Evolutionary conservation across 2,113 vertebrate species (phyloP).

Genomic region (Corythornis cristatus): DNA sequence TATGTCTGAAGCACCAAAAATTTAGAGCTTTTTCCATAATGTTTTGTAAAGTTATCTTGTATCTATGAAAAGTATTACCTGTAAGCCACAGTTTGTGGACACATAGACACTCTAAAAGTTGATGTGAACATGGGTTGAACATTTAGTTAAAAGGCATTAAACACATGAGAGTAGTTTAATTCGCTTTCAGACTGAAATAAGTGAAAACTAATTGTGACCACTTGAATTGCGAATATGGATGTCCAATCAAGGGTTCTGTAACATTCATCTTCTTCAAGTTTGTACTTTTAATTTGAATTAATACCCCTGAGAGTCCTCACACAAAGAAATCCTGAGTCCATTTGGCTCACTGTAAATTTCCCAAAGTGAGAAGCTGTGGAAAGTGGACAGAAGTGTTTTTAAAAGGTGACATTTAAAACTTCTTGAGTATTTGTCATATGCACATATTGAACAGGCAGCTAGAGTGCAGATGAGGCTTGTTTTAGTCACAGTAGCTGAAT

Average conservation of each 20-base stretch:
- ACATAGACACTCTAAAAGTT: not conserved
- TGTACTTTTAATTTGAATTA: not conserved
- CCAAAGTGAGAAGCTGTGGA: not conserved
- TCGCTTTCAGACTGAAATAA: not conserved
- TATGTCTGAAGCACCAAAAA: not conserved
- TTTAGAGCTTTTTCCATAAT: not conserved
- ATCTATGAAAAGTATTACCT: not conserved
- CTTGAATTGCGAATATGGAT: not conserved
- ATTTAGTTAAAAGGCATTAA: not conserved
- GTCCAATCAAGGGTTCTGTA: not conserved
- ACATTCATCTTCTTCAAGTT: not conserved
- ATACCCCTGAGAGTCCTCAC: not conserved
- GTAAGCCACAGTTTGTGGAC: not conserved
- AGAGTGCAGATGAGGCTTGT: not conserved
- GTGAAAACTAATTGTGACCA: not conserved
- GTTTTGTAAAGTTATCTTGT: not conserved
- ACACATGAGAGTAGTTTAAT: not conserved
- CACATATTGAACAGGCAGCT: not conserved
- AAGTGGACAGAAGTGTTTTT: not conserved
- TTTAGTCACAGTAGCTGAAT: not conserved
- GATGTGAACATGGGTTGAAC: not conserved
- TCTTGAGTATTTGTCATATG: not conserved
- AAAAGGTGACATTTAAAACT: not conserved
- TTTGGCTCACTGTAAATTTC: not conserved
- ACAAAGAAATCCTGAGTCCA: not conserved